These are phyloP conservation scores for Jaculus jaculus DNA, from an alignment of 2,113 vertebrate species.

Conservation along the genomic window DNA sequence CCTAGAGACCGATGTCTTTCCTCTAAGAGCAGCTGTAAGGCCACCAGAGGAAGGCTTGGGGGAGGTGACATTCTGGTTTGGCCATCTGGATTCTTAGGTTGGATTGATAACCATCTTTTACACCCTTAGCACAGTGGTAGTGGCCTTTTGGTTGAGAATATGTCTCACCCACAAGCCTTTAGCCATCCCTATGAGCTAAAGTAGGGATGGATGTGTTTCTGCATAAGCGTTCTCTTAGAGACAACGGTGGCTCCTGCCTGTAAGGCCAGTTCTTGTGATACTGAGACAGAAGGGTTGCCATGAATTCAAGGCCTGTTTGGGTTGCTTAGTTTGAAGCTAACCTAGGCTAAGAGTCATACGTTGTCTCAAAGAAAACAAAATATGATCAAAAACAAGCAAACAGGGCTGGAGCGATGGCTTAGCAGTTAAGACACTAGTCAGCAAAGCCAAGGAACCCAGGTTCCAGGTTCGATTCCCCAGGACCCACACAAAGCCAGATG, in stretches of 20 bases:
- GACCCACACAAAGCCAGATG: too few relatives aligned
- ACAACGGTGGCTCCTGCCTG: background rate
- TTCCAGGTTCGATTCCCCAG: too few relatives aligned
- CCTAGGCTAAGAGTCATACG: background rate
- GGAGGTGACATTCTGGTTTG: fast-evolving
- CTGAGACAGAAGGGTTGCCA: background rate
- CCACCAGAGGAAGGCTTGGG: background rate
- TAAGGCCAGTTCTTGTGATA: background rate
- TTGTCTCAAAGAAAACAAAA: background rate
- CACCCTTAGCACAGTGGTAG: background rate
- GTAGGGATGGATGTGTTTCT: too few relatives aligned
- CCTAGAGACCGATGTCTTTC: background rate
- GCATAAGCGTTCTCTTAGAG: background rate
- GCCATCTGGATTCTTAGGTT: background rate
- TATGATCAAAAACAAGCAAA: background rate
- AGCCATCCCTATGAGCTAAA: background rate
- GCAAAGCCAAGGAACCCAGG: too few relatives aligned
- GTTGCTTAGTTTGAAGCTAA: background rate
- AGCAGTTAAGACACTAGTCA: too few relatives aligned
- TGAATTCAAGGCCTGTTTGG: background rate
- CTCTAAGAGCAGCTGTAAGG: background rate
- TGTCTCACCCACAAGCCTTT: background rate
- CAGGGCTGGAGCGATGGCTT: too few relatives aligned
- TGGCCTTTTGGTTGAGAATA: too few relatives aligned
- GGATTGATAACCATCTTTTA: background rate